Conservation (phyloP, 2,888 invertebrate genomes). For the Nemotelus pantherinus region DNA sequence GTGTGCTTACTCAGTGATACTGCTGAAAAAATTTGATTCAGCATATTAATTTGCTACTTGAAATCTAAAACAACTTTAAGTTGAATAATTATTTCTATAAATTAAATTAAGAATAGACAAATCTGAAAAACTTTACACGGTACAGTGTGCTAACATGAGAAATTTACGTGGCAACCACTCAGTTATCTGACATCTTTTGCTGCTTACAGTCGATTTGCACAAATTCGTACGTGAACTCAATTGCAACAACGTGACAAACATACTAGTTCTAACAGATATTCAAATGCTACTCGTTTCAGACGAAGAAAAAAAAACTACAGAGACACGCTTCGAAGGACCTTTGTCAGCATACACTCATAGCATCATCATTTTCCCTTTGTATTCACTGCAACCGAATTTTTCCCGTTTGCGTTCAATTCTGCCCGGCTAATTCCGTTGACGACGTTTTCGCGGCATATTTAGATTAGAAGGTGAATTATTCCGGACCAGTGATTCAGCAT, state of each 20-base stretch:
- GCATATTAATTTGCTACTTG: too few species aligned
- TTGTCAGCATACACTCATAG: not conserved
- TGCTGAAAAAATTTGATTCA: too few species aligned
- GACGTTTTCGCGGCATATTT: slow-evolving; percentile 38
- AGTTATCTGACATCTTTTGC: too few species aligned
- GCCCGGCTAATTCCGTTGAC: slow-evolving; percentile 21
- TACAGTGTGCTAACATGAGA: too few species aligned
- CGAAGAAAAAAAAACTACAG: not conserved
- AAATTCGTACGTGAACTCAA: not conserved
- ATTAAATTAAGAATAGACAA: too few species aligned
- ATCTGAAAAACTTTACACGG: too few species aligned
- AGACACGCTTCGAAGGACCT: not conserved
- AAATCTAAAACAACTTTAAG: too few species aligned
- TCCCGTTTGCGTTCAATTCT: not conserved
- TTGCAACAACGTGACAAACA: not conserved
- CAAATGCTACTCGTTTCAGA: not conserved
- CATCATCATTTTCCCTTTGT: slow-evolving; percentile 14
- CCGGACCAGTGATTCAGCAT: slow-evolving; percentile 44
- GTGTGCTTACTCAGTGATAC: too few species aligned
- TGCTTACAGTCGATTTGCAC: too few species aligned
- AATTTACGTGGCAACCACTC: too few species aligned
- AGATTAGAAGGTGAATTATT: slow-evolving; percentile 46
- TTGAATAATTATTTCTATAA: too few species aligned
- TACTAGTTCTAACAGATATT: not conserved
- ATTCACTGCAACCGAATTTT: slow-evolving; percentile 7